phyloP scores from a whole-genome alignment of 2,888 invertebrate species.

The Hirtodrosophila confusa region DNA sequence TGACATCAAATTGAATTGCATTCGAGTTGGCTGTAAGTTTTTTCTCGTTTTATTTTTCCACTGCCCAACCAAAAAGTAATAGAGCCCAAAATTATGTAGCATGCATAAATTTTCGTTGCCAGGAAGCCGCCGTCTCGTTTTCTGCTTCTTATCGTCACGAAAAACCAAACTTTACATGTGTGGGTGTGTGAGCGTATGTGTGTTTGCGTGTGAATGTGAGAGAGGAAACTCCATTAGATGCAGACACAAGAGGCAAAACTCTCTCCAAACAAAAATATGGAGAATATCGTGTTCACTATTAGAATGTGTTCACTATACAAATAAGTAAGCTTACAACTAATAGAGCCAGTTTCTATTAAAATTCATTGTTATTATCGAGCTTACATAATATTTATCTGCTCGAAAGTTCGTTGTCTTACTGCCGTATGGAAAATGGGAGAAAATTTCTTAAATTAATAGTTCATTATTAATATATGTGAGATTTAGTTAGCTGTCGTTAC shows the following conservation, averaged over 20 bases:
- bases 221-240: conserved; percentile 73
- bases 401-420: too few species aligned
- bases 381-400: too few species aligned
- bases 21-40: conserved; percentile 47
- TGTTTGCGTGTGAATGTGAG: conserved; percentile 12
- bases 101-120: conserved; percentile 73
- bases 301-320: too few species aligned
- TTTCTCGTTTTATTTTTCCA: conserved; percentile 5
- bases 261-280: background rate
- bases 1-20: conserved; percentile 77
- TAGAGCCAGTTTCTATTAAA: background rate
- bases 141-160: conserved; percentile 74
- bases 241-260: conserved; percentile 43
- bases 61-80: conserved; percentile 65
- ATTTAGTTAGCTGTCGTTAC: too few species aligned
- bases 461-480: too few species aligned
- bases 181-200: conserved; percentile 12
- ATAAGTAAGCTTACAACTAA: too few species aligned
- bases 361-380: too few species aligned
- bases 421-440: too few species aligned
- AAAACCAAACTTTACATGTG: conserved; percentile 66
- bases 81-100: conserved; percentile 76
- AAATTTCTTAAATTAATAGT: too few species aligned
- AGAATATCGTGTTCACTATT: conserved; percentile 27
- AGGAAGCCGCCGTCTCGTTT: conserved; percentile 68